Conservation (phyloP, 92 coral and sea anemone species). For the Palythoa heliodiscus region DNA sequence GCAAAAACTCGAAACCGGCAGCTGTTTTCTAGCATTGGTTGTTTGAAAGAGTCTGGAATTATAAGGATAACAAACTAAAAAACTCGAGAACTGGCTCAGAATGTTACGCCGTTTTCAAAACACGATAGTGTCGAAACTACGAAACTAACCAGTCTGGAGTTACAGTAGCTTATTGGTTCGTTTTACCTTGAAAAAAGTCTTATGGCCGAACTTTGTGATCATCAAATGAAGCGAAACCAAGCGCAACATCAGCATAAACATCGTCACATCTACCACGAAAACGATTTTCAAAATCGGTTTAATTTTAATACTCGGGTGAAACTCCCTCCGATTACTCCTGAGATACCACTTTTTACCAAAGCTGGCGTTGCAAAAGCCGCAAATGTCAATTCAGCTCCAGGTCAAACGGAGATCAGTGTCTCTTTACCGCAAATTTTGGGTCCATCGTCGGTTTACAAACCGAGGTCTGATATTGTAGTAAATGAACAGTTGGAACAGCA, state of each 20-base stretch:
- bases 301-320: constrained; percentile 52
- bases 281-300: constrained; percentile 30
- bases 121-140: not conserved
- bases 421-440: constrained; percentile 16
- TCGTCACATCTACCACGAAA: constrained; percentile 25
- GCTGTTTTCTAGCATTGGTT: not conserved
- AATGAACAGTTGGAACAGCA: constrained; percentile 15
- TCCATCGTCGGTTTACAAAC: constrained; percentile 2
- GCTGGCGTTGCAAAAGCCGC: constrained; percentile 5
- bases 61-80: not conserved
- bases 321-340: constrained; percentile 57
- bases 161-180: not conserved
- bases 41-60: not conserved
- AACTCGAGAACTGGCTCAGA: not conserved
- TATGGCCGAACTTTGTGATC: constrained; percentile 21
- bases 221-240: constrained; percentile 14
- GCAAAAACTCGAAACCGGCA: constrained; percentile 8
- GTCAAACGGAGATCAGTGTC: constrained; percentile 19
- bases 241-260: not conserved
- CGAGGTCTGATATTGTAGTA: not conserved
- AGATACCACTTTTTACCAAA: constrained; percentile 32
- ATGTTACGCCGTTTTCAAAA: not conserved
- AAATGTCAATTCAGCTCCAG: not conserved
- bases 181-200: not conserved
- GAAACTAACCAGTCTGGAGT: not conserved